phyloP scores from a whole-genome alignment of 2,888 invertebrate species.

The Phaonia tiefii region DNA sequence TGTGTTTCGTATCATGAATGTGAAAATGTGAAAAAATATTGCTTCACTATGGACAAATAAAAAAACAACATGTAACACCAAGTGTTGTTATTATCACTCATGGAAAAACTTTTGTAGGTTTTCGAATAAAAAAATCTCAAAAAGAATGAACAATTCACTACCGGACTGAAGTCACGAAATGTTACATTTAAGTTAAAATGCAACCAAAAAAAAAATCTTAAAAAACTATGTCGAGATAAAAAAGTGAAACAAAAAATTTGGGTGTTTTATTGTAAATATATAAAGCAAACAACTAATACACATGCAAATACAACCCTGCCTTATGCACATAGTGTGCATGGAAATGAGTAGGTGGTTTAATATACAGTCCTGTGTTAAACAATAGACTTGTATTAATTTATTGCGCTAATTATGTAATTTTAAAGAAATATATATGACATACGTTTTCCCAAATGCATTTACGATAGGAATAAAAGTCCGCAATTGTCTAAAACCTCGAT shows the following conservation, averaged over 20 bases:
- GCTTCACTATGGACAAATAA: too few species aligned
- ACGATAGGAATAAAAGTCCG: too few species aligned
- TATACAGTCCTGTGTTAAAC: too few species aligned
- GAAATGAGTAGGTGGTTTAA: too few species aligned
- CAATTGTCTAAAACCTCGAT: too few species aligned
- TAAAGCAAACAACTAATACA: neutral
- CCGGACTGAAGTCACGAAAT: slow-evolving; percentile 66
- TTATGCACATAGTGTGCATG: neutral
- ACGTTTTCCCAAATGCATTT: too few species aligned
- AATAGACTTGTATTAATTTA: too few species aligned
- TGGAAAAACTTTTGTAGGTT: slow-evolving; percentile 45
- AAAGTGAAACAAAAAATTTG: neutral
- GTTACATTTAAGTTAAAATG: slow-evolving; percentile 56
- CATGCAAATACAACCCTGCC: neutral
- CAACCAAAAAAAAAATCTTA: slow-evolving; percentile 38
- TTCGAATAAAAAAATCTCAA: slow-evolving; percentile 38
- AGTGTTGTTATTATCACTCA: slow-evolving; percentile 65
- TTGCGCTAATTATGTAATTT: too few species aligned
- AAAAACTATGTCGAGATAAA: slow-evolving; percentile 19
- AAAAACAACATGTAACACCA: slow-evolving; percentile 6
- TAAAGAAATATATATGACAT: too few species aligned
- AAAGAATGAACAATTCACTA: slow-evolving; percentile 61
- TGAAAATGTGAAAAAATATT: slow-evolving; percentile 33
- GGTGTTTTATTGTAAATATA: neutral
- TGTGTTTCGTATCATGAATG: slow-evolving; percentile 5